Evolutionary conservation across 2,888 invertebrate genomes (phyloP).

Genomic region (Noctuana brunneofusca): DNA sequence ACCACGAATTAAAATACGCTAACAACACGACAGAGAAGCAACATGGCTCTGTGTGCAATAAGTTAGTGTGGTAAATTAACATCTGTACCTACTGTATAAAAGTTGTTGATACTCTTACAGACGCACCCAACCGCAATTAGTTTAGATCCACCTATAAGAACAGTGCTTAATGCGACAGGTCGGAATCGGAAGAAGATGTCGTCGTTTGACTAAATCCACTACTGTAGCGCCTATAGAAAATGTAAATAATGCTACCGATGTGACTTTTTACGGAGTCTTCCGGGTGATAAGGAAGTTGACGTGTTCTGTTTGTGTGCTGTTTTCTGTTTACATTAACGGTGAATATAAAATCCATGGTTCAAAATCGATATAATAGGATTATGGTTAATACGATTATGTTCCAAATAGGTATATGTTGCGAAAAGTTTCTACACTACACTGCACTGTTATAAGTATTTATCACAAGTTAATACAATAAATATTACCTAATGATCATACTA

Average conservation of each 20-base stretch:
- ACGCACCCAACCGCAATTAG: too few species aligned
- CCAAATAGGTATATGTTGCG: neutral
- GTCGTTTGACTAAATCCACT: conserved; percentile 9
- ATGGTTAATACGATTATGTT: neutral
- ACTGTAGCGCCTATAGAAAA: conserved; percentile 27
- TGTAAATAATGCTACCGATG: conserved; percentile 36
- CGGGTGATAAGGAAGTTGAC: conserved; percentile 64
- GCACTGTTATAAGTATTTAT: neutral
- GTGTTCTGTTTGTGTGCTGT: conserved; percentile 25
- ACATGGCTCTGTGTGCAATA: too few species aligned
- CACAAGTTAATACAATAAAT: neutral
- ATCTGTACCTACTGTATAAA: too few species aligned
- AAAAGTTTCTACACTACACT: neutral
- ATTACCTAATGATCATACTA: neutral
- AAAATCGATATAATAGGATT: conserved; percentile 28
- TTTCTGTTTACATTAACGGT: conserved; percentile 24
- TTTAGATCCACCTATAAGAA: too few species aligned
- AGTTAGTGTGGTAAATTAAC: too few species aligned
- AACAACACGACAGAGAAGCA: too few species aligned
- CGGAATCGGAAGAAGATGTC: conserved; percentile 21
- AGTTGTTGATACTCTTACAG: too few species aligned
- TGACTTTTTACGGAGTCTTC: conserved; percentile 40
- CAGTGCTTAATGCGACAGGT: neutral
- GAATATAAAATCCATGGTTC: conserved; percentile 41
- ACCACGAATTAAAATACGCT: too few species aligned